Base-by-base conservation (phyloP, 1,140 invertebrate genomes). In the Drosophila kanapiae region DNA sequence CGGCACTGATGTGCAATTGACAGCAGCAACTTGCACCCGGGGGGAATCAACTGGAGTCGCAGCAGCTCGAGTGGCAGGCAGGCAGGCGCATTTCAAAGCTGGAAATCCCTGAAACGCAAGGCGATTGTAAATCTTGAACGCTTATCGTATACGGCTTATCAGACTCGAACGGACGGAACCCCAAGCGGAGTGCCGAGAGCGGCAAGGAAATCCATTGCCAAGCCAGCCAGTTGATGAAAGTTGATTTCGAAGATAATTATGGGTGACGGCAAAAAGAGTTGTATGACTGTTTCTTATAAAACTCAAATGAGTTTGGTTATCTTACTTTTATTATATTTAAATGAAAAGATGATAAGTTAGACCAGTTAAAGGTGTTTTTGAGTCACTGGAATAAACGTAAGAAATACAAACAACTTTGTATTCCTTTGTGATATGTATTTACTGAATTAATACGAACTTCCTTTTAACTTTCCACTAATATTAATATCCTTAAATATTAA, bases 101-200 rank as follows among this genome's bases (percentile, higher is more conserved):
- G 62, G 48, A 79, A 79, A 68, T 82, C 71, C 75, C 83, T 61
- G 74, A 60, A 76, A 65, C 60, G 82, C 82, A 72, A 49, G 70
- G 63, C 80, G 61, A 82, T 74, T 77, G 80, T 80, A 80, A 80
- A 87, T 87, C 84, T 75, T 18, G 29, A 37, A 49, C 45, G 75
- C 80, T 82, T 87, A 87, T 82, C 83, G 74, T 61, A 61, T 69
- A 56, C 60, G 82, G 81, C 82, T 84, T 85, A 84, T 85, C 82
- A 84, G 49, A 37, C 70, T 75, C 75, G 48, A 9, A 47, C 27
- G 35, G 60, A 38, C 16, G 27, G 77, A 62, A 38, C 54, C 68
- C 51, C 27, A 57, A 43, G 47, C 10, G 37, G 11, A 13, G 9
- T n/a, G n/a, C 9, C 14, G 6, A 51, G 62, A 38, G 14, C 69